Percentiles rank a stretch among this genome's conserved stretches.
Evolutionary conservation across 2,888 invertebrate genomes (phyloP).

Genomic region (Macropis europaea): DNA sequence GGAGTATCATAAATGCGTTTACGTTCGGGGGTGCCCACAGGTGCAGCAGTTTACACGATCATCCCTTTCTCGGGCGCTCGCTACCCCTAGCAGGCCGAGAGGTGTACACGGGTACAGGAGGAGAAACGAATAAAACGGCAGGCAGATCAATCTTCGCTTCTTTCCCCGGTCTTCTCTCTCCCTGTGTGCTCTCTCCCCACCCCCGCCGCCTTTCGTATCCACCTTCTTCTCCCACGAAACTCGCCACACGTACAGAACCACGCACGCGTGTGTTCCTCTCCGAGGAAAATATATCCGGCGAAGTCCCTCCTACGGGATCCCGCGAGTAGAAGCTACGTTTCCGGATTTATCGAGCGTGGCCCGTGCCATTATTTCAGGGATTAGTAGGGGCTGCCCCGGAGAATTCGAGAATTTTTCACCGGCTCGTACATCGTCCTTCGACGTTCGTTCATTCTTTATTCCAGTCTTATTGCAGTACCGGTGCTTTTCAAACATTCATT

Average conservation of each 20-base stretch:
- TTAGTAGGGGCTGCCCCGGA: conserved; percentile 44
- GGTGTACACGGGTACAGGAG: conserved; percentile 21
- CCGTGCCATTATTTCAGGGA: conserved; percentile 64
- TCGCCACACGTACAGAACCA: conserved; percentile 58
- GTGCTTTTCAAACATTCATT: too few relatives aligned
- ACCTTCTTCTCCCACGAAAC: conserved; percentile 57
- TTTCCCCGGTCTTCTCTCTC: conserved; percentile 30
- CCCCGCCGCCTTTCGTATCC: conserved; percentile 46
- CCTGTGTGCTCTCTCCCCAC: conserved; percentile 30
- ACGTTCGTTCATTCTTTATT: too few relatives aligned
- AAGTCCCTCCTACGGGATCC: conserved; percentile 54
- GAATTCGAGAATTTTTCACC: conserved; percentile 53
- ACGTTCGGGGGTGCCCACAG: conserved; percentile 40
- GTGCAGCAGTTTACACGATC: conserved; percentile 62
- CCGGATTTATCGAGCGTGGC: conserved; percentile 66
- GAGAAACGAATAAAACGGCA: conserved; percentile 58
- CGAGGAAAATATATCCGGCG: conserved; percentile 53
- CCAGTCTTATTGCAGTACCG: too few relatives aligned
- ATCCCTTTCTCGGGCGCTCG: conserved; percentile 45
- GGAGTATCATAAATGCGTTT: conserved; percentile 53
- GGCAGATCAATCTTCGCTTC: conserved; percentile 64
- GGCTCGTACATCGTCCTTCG: conserved; percentile 47
- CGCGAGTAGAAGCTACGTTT: conserved; percentile 50
- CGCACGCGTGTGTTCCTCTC: conserved; percentile 58
- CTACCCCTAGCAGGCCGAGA: not conserved